These are phyloP conservation scores for Chaetura pelagica DNA, from an alignment of 2,113 vertebrate genomes.

Conservation along the genomic window DNA sequence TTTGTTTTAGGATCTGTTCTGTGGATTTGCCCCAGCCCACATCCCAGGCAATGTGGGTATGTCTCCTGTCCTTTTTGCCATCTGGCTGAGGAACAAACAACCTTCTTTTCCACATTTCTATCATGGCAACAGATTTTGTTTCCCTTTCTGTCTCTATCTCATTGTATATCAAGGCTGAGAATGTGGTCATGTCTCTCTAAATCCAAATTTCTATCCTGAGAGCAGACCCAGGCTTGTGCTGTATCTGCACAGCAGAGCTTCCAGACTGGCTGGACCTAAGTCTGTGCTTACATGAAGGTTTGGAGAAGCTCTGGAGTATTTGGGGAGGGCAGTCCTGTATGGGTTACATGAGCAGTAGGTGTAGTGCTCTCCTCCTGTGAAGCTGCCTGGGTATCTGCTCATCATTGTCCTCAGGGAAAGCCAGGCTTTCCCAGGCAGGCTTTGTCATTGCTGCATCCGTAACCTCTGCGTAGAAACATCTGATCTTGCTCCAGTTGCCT, in stretches of 20 bases:
- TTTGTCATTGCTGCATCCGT: not conserved
- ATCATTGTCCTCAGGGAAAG: accelerated
- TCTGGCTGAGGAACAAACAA: not conserved
- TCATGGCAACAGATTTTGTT: not conserved
- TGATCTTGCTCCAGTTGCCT: not conserved
- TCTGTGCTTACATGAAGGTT: not conserved
- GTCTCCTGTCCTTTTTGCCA: not conserved
- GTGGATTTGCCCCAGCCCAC: not conserved
- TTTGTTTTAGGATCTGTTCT: not conserved
- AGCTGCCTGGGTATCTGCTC: not conserved
- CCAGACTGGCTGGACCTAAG: not conserved
- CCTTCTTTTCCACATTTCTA: not conserved
- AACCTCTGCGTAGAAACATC: not conserved
- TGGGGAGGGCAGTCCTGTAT: not conserved
- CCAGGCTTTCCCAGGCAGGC: not conserved
- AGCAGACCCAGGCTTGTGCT: not conserved
- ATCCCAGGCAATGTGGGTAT: too few relatives aligned
- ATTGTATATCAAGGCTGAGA: not conserved
- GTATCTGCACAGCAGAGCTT: not conserved
- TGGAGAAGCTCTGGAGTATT: not conserved
- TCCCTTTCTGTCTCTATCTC: not conserved
- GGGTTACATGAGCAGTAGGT: accelerated
- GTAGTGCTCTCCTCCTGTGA: not conserved
- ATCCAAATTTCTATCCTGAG: not conserved
- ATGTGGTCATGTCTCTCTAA: not conserved